Conservation (phyloP, 1,140 invertebrate genomes). For the Zelostemma sp. region DNA sequence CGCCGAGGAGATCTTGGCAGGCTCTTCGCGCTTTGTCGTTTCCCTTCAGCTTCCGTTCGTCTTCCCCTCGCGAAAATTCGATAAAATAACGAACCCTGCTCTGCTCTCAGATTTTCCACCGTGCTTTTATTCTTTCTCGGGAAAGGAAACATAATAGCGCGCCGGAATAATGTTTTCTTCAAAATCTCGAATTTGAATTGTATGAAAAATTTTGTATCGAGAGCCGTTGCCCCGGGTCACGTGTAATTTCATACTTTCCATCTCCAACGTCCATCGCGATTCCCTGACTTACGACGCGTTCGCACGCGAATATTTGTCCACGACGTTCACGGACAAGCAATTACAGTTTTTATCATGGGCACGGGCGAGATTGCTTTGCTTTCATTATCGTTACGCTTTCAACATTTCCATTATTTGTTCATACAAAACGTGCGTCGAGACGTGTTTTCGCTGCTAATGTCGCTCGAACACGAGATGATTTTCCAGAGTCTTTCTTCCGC, state of each 20-base stretch:
- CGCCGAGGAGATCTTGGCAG: slow-evolving; percentile 44
- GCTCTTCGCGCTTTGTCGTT: not conserved
- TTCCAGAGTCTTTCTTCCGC: slow-evolving; percentile 14
- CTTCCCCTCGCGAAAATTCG: no score
- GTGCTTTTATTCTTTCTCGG: no score
- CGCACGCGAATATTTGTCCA: slow-evolving; percentile 40
- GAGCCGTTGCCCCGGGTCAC: slow-evolving; percentile 18
- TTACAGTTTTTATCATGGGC: slow-evolving; percentile 49
- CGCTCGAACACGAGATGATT: slow-evolving; percentile 8
- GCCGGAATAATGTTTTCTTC: no score
- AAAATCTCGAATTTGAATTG: no score
- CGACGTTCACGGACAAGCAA: slow-evolving; percentile 48
- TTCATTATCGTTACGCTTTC: slow-evolving; percentile 28
- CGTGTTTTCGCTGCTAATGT: not conserved
- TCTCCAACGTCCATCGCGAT: slow-evolving; percentile 35
- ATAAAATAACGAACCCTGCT: no score
- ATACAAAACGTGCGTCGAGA: slow-evolving; percentile 26
- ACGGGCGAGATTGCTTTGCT: slow-evolving; percentile 37
- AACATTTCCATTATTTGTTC: slow-evolving; percentile 40
- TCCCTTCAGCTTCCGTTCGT: not conserved
- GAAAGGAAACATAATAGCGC: no score
- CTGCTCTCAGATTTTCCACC: no score
- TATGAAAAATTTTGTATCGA: not conserved
- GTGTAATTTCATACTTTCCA: slow-evolving; percentile 41
- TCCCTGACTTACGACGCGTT: slow-evolving; percentile 43